These are phyloP conservation scores for Parnassius apollo DNA, from an alignment of 2,888 invertebrate species.

Conservation along the genomic window DNA sequence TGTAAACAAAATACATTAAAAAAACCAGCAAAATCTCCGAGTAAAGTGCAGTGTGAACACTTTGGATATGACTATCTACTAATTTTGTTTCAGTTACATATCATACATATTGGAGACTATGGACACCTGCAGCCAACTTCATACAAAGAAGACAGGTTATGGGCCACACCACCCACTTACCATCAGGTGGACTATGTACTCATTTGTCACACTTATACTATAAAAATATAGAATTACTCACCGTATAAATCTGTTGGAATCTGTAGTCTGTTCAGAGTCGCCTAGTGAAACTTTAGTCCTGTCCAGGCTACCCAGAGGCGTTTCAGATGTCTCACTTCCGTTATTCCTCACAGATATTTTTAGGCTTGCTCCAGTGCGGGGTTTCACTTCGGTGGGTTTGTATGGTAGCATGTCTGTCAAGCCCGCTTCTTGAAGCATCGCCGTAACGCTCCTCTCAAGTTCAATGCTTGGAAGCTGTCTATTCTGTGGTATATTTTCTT, in stretches of 20 bases:
- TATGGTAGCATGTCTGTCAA: slow-evolving; percentile 44
- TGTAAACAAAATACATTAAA: slow-evolving; percentile 30
- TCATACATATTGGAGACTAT: too few relatives aligned
- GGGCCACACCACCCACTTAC: too few relatives aligned
- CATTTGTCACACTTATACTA: not conserved
- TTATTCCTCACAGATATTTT: slow-evolving; percentile 21
- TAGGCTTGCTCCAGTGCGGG: slow-evolving; percentile 19
- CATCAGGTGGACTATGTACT: too few relatives aligned
- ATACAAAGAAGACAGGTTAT: too few relatives aligned
- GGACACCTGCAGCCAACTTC: too few relatives aligned
- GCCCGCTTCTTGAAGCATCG: slow-evolving; percentile 54
- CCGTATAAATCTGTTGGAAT: slow-evolving; percentile 59
- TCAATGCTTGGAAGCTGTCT: slow-evolving; percentile 30
- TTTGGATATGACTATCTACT: too few relatives aligned
- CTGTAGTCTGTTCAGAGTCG: slow-evolving; percentile 60
- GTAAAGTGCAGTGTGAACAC: too few relatives aligned
- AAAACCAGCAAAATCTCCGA: too few relatives aligned
- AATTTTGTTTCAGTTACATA: too few relatives aligned
- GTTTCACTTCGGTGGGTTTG: not conserved
- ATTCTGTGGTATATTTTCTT: slow-evolving; percentile 55
- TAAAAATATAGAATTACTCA: slow-evolving; percentile 30
- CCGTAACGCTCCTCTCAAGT: slow-evolving; percentile 36
- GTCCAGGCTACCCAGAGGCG: slow-evolving; percentile 65
- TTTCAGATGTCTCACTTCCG: slow-evolving; percentile 51
- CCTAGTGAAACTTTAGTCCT: slow-evolving; percentile 70